Evolutionary conservation across 92 coral and sea anemone species (phyloP), one percentile per base, ranked within the genome.

Genomic region (Ricordea florida): DNA sequence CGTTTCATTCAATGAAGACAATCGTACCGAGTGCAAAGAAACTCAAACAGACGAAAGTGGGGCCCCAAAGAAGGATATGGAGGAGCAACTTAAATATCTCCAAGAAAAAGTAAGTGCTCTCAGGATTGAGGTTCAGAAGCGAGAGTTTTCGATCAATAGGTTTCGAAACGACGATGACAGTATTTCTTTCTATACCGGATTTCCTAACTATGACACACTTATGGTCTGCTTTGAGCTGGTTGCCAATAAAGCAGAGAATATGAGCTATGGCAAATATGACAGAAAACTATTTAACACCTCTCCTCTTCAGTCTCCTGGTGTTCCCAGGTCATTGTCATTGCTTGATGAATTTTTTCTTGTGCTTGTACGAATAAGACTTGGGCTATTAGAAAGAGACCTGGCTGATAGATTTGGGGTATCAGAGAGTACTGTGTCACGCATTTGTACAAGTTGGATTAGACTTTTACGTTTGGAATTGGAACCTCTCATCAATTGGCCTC

Each of bases 401-500:
- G 75, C 77, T 57, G 87, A 85, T 35, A 69, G 83, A 56, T 79
- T 86, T 71, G 46, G 83, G 41, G 46, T 80, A 53, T 65, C 76
- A 6, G 74, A 62, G 66, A 51, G 71, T 69, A 71, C 87, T 46
- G 82, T 80, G 22, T 79, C 72, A 25, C 60, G 51, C 44, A 80
- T 79, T 37, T 79, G 71, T 23, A 80, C 60, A 71, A 72, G 76
- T 62, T 80, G 87, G 87, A 79, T 79, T 13, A 73, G 42, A 48
- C 72, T 69, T 32, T 47, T 71, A 57, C 70, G 81, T 32, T 35
- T 49, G 46, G 77, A 78, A 62, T 74, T 79, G 35, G 81, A 79
- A 69, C 75, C 86, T 48, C 66, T 85, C 22, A 76, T 78, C 52
- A 56, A 66, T 23, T 85, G 90, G 90, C 87, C 86, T 59, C 70